Conservation (phyloP, 2,888 invertebrate genomes). For the Ophion costatus region DNA sequence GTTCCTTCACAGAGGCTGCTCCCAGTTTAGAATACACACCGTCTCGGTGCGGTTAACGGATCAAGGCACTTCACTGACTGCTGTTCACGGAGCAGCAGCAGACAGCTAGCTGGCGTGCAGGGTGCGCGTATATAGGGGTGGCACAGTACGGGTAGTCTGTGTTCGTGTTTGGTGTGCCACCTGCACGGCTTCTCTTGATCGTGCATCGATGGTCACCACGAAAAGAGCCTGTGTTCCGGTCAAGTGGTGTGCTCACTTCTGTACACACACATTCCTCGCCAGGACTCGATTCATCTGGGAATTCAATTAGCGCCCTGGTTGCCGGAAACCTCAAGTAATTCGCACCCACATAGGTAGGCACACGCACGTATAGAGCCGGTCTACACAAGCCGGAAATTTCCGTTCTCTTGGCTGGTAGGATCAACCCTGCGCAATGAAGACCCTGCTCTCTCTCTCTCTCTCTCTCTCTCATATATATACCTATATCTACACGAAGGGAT, state of each 20-base stretch:
- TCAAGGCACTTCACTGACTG: conserved; percentile 12
- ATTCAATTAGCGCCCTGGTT: conserved; percentile 81
- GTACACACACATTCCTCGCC: conserved; percentile 48
- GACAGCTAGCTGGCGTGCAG: not conserved
- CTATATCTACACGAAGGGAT: not conserved
- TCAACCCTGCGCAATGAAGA: conserved; percentile 27
- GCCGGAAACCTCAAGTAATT: conserved; percentile 82
- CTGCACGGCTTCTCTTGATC: conserved; percentile 33
- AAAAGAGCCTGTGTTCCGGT: conserved; percentile 80
- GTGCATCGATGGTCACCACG: conserved; percentile 58
- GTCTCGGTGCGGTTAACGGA: conserved; percentile 17
- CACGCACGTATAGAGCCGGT: conserved; percentile 13
- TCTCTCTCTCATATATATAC: too few species aligned
- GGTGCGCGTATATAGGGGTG: not conserved
- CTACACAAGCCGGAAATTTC: conserved; percentile 33
- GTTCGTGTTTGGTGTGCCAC: conserved; percentile 30
- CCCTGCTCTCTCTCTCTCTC: not conserved
- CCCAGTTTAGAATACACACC: not conserved
- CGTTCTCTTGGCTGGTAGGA: conserved; percentile 16
- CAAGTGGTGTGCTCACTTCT: conserved; percentile 61
- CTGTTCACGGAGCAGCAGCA: not conserved
- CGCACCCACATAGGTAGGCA: conserved; percentile 65
- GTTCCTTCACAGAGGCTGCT: too few species aligned
- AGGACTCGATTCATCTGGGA: conserved; percentile 80
- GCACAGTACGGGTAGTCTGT: not conserved